A percentile compares a stretch with the other conserved stretches of the same genome.
phyloP scores from a whole-genome alignment of 1,140 invertebrate species.

The Pseudomyrmex concolor region DNA sequence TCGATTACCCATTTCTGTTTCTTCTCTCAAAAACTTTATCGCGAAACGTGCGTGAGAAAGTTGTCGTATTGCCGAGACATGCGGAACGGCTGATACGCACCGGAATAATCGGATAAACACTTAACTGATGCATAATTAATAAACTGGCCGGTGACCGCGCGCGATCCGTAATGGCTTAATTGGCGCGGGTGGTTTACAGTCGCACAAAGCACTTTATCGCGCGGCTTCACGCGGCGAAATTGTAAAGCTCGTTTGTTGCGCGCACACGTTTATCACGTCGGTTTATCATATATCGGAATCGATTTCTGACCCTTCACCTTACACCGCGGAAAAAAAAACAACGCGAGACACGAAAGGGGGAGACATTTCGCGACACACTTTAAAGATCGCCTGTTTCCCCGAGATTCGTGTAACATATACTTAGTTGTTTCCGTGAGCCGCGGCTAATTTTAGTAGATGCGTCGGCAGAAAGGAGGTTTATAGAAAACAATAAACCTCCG shows the following conservation, averaged over 20 bases:
- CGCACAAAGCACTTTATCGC: slow-evolving; percentile 12
- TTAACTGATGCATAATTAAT: background rate
- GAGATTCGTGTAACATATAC: background rate
- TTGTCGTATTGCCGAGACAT: background rate
- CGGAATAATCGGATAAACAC: slow-evolving; percentile 4
- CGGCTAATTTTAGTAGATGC: slow-evolving; percentile 37
- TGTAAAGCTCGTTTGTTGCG: slow-evolving; percentile 49
- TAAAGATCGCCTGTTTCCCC: slow-evolving; percentile 33
- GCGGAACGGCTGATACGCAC: background rate
- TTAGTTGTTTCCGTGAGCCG: slow-evolving; percentile 21
- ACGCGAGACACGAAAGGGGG: slow-evolving; percentile 33
- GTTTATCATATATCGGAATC: slow-evolving; percentile 57
- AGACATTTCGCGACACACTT: slow-evolving; percentile 45
- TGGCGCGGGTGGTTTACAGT: slow-evolving; percentile 34
- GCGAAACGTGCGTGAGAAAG: background rate
- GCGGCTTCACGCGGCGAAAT: slow-evolving; percentile 37
- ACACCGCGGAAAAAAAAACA: slow-evolving; percentile 15
- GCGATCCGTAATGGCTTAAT: slow-evolving; percentile 30
- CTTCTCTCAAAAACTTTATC: background rate
- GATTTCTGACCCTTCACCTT: slow-evolving; percentile 52
- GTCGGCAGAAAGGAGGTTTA: too few species aligned
- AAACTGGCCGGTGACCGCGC: slow-evolving; percentile 9
- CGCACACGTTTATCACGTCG: slow-evolving; percentile 28
- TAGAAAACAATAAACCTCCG: slow-evolving; percentile 28
- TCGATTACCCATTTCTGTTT: slow-evolving; percentile 41